These are phyloP conservation scores for Caenorhabditis inopinata DNA, from an alignment of 1,140 invertebrate species.

Conservation along the genomic window DNA sequence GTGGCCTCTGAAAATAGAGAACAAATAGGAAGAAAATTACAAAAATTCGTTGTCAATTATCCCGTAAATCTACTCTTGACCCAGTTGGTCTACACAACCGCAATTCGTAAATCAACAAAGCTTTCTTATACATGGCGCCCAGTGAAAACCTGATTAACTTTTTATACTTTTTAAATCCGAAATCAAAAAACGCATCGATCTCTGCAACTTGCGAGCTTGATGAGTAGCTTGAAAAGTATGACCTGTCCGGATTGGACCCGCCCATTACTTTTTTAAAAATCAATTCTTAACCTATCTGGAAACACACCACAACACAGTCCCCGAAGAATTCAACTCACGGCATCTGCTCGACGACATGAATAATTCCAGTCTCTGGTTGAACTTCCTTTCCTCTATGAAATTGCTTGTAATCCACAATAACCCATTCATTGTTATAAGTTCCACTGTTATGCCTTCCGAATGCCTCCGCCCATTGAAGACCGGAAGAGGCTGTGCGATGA, in stretches of 20 bases:
- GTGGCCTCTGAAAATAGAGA: conserved; percentile 2
- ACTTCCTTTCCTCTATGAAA: conserved; percentile 72
- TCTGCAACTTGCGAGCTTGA: no score
- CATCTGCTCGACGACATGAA: conserved; percentile 81
- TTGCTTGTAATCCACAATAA: conserved; percentile 70
- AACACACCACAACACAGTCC: not conserved
- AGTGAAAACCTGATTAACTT: no score
- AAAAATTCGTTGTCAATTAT: not conserved
- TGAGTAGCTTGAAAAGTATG: no score
- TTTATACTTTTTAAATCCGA: no score
- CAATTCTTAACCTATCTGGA: no score
- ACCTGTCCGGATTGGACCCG: no score
- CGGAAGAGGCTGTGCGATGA: conserved; percentile 69
- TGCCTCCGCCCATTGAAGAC: conserved; percentile 73
- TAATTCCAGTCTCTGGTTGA: conserved; percentile 70
- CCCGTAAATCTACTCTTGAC: no score
- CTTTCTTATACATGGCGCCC: no score
- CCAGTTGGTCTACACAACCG: no score
- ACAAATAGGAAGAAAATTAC: not conserved
- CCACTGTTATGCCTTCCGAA: conserved; percentile 75
- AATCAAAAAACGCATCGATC: no score
- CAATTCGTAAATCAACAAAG: no score
- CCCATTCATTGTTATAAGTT: conserved; percentile 83
- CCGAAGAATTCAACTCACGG: conserved; percentile 70
- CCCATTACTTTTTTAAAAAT: no score